Percentiles rank a stretch among this genome's conserved stretches.
phyloP scores from a whole-genome alignment of 2,888 invertebrate genomes.

The Cremastobaeus sp. region DNA sequence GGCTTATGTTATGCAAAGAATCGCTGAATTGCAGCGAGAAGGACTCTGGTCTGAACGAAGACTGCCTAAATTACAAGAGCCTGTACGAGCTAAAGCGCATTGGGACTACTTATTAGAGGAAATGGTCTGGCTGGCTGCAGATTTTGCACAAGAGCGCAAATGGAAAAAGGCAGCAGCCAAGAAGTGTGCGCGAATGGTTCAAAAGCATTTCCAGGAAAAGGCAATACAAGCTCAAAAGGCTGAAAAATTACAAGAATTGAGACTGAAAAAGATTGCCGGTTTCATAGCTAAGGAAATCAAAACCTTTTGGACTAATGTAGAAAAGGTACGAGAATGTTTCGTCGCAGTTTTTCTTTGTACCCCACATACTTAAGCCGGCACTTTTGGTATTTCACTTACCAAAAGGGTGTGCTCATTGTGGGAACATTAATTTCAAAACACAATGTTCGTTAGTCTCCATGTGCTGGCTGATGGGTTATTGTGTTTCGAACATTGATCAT shows the following conservation, averaged over 20 bases:
- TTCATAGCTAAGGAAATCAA: constrained; percentile 95
- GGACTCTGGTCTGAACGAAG: constrained; percentile 96
- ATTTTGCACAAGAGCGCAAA: constrained; percentile 98
- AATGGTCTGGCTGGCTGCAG: constrained; percentile 98
- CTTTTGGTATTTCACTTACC: constrained; percentile 68
- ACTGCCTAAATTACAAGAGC: constrained; percentile 94
- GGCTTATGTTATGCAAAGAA: constrained; percentile 95
- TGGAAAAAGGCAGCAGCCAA: constrained; percentile 98
- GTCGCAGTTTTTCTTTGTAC: constrained; percentile 65
- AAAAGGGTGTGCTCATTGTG: constrained; percentile 77
- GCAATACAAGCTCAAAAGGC: constrained; percentile 93
- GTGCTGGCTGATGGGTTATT: too few relatives aligned
- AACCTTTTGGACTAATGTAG: constrained; percentile 97
- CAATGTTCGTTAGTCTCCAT: constrained; percentile 58
- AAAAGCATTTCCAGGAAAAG: constrained; percentile 94
- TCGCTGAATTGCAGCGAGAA: constrained; percentile 93
- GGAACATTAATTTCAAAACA: constrained; percentile 73
- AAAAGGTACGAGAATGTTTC: constrained; percentile 90
- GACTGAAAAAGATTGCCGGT: constrained; percentile 90
- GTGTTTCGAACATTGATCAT: constrained; percentile 28
- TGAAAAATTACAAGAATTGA: constrained; percentile 93
- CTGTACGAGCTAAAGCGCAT: constrained; percentile 93
- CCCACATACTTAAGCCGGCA: constrained; percentile 78
- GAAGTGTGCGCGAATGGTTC: constrained; percentile 94
- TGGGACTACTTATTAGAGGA: constrained; percentile 99